Base-by-base conservation (phyloP, 23 tunicate species). In the Aplidium turbinatum region DNA sequence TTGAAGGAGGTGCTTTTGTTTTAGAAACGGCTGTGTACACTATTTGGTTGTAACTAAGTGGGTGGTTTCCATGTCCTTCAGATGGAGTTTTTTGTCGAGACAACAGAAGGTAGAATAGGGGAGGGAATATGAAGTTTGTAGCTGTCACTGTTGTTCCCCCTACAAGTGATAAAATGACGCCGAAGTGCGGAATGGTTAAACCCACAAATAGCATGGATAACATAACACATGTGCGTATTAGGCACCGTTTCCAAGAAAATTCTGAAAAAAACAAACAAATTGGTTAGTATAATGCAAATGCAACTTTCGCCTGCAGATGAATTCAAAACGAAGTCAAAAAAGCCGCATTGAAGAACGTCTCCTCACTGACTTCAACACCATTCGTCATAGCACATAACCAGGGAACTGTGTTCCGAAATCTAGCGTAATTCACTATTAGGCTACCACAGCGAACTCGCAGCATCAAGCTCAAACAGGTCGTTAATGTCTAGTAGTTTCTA, bases 101-200 rank as follows among this genome's bases (percentile, higher is more conserved):
- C 9, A 91, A 68, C 57, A 91, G 52, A 31, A 83, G 35, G 62
- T 84, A 91, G 82, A 91, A 91, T 29, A 91, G 82, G n/a, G 97
- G 97, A 31, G 97, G 97, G 73, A 91, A 91, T 45, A 91, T 58
- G 57, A 91, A 91, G 57, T 73, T 83, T 22, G 86, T 78, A 20
- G 81, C 82, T 3, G 97, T 63, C 24, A 81, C 68, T 29, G 91
- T 74, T 4, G 84, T 76, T 3, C 92, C 97, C 5, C 97, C 97
- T 31, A 91, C 87, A 13, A 91, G 78, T 18, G 92, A 73, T 3
- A 91, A 78, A 23, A 91, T 85, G 33, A 91, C 58, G 27, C 82
- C 82, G 72, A 91, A 91, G 55, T 91, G 90, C 0, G 97, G 97
- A 30, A 91, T 62, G 36, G 71, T 78, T 24, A 91, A 56, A 16